These are phyloP conservation scores for Euphonia xanthogaster DNA, from an alignment of 2,797 vertebrate species.

Conservation along the genomic window DNA sequence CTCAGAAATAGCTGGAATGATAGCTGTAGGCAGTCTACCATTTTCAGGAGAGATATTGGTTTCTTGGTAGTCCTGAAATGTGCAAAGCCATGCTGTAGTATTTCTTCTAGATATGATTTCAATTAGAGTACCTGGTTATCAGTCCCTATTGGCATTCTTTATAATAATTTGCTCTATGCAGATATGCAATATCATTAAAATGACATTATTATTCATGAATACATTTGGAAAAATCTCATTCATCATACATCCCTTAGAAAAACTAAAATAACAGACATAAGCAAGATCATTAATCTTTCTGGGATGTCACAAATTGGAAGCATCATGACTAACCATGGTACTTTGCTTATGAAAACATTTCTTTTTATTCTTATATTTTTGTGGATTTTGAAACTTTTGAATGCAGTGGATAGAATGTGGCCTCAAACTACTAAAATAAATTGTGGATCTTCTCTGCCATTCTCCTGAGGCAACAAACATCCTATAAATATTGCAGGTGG, in stretches of 20 bases:
- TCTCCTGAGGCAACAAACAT: conserved; percentile 56
- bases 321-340: conserved; percentile 24
- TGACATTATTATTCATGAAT: conserved; percentile 56
- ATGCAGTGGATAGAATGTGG: conserved; percentile 27
- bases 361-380: conserved; percentile 27
- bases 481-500: conserved; percentile 24
- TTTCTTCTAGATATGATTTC: conserved; percentile 51
- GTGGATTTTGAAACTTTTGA: conserved; percentile 28
- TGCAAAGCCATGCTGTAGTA: background rate
- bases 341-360: conserved; percentile 64
- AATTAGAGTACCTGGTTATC: conserved; percentile 30
- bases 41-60: conserved; percentile 53
- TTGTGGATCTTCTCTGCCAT: conserved; percentile 25
- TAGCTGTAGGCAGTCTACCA: conserved; percentile 57
- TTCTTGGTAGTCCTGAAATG: conserved; percentile 30
- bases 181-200: conserved; percentile 45
- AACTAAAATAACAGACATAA: conserved; percentile 63
- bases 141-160: conserved; percentile 25
- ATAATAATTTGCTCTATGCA: conserved; percentile 27
- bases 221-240: conserved; percentile 53
- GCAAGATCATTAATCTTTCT: conserved; percentile 15
- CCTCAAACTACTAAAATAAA: conserved; percentile 46
- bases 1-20: conserved; percentile 54
- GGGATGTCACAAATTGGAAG: conserved; percentile 48
- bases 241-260: conserved; percentile 42